Base-by-base conservation (phyloP, 2,888 invertebrate genomes). In the Nephrotoma flavescens region DNA sequence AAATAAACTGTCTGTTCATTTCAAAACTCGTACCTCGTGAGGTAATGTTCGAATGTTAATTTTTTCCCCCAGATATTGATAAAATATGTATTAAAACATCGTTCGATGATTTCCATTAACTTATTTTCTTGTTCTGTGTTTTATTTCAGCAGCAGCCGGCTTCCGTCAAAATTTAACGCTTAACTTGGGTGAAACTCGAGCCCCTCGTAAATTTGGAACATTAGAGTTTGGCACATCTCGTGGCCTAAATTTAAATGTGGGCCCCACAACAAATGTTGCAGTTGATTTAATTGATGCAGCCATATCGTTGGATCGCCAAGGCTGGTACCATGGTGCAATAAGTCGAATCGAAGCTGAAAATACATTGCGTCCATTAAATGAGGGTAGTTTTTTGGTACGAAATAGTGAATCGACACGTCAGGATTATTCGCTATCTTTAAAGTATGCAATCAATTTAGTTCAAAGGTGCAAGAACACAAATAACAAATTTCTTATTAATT, bases 291-390 rank as follows among this genome's bases (percentile, higher is more conserved):
- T 97, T 88, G 97, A 97, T 90, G 94, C 95, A 6, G 93, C 95
- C 88, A 93, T 97, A 89, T 96, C 97, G 88, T 93, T 97, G 88
- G 96, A 97, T 91, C 94, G 96, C 91, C 97, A 97, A 93, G 96
- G 96, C 89, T 99, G 98, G 98, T 99, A 97, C 92, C 98, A 98
- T 91, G 98, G 98, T 88, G 95, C 97, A 88, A 96, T 98, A 88
- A 96, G 97, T 86, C 94, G 98, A 89, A 94, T 96, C 87, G 97
- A 98, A 92, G 98, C 98, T 85, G 98, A 99, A 92, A 95, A 95
- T 90, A 94, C 97, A 88, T 93, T 99, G 86, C 93, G 97, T 89
- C 94, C 96, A 87, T 94, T 97, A 86, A 94, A 94, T 88, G 98
- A 98, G 92, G 98, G 98, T 88, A 97, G 97, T 89, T 99, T 98